Evolutionary conservation across 2,113 vertebrate genomes (phyloP).

Genomic region (Arenaria interpres): DNA sequence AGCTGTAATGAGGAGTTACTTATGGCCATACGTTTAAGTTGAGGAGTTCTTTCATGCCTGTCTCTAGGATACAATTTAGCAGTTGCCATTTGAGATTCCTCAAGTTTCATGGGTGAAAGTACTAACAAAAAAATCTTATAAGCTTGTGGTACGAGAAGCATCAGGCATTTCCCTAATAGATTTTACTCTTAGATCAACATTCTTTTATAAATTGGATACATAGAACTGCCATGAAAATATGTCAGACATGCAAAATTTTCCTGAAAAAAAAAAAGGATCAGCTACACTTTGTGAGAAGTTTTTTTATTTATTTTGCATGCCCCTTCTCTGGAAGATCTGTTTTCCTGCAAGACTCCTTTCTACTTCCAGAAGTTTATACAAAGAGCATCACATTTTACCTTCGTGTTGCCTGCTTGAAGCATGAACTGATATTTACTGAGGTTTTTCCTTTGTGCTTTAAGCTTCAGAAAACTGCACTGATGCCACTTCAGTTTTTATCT

Average conservation of each 20-base stretch:
- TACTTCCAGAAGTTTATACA: not conserved
- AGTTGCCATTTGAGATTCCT: not conserved
- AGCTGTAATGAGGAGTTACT: slow-evolving; percentile 26
- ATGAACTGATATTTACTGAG: not conserved
- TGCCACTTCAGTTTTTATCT: not conserved
- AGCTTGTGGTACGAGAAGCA: not conserved
- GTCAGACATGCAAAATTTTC: not conserved
- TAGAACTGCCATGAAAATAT: not conserved
- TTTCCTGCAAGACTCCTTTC: not conserved
- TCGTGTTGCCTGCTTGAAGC: not conserved
- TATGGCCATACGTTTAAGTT: not conserved
- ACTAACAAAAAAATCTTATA: not conserved
- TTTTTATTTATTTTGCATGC: not conserved
- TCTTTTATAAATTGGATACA: not conserved
- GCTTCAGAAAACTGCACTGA: not conserved
- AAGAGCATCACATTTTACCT: not conserved
- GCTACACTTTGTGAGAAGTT: not conserved
- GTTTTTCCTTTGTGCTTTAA: not conserved
- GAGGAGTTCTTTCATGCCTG: not conserved
- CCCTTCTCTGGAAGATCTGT: not conserved
- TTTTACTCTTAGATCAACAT: not conserved
- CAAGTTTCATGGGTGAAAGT: not conserved
- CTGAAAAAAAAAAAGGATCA: not conserved
- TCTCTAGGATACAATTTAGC: not conserved
- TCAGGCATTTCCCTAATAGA: not conserved